Conservation (phyloP, 2,888 invertebrate genomes). For the Nephrotoma appendiculata region DNA sequence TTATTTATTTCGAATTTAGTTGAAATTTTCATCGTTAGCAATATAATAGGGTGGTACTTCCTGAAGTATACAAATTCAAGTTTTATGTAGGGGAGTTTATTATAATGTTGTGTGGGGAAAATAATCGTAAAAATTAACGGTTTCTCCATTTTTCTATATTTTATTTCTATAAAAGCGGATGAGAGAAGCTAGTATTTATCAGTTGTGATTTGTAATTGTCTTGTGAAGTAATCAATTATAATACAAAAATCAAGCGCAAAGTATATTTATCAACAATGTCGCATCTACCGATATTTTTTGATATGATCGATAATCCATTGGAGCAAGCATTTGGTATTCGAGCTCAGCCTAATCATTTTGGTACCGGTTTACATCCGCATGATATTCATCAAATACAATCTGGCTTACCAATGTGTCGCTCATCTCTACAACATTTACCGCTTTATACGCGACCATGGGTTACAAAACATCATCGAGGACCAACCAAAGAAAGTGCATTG, state of each 20-base stretch:
- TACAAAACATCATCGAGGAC: not conserved
- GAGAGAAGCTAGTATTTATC: not conserved
- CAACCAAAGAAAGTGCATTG: not conserved
- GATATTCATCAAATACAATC: not conserved
- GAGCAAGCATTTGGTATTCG: not conserved
- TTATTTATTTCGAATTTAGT: no score
- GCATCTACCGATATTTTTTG: constrained; percentile 4
- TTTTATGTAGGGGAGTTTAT: no score
- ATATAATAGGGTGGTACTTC: no score
- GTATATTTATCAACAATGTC: not conserved
- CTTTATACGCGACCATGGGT: not conserved
- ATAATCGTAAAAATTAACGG: no score
- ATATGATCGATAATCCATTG: not conserved
- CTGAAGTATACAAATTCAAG: no score
- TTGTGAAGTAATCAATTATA: not conserved
- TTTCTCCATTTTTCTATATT: no score
- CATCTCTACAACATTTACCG: not conserved
- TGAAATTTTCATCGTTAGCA: no score
- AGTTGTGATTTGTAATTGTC: not conserved
- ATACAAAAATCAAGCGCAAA: not conserved
- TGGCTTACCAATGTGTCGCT: not conserved
- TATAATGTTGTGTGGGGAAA: no score
- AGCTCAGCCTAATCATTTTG: not conserved
- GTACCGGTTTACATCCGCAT: not conserved
- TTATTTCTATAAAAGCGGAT: not conserved